phyloP scores from a whole-genome alignment of 2,888 invertebrate species.

The Rhagonycha lutea region DNA sequence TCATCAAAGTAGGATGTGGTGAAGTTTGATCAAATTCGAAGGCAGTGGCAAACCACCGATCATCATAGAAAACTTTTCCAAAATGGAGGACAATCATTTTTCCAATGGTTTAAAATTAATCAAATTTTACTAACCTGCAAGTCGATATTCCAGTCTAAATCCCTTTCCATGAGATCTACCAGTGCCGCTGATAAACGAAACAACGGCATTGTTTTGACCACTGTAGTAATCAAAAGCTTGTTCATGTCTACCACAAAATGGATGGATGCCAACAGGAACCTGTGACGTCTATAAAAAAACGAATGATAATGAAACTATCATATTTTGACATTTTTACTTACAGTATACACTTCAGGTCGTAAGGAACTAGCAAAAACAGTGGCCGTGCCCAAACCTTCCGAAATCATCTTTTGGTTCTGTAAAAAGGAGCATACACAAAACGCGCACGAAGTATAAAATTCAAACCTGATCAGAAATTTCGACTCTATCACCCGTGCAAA shows the following conservation, averaged over 20 bases:
- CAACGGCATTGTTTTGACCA: conserved; percentile 51
- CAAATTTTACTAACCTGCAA: conserved; percentile 51
- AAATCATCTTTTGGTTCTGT: conserved; percentile 45
- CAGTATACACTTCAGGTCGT: conserved; percentile 31
- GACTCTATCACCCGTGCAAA: conserved; percentile 58
- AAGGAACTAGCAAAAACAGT: conserved; percentile 49
- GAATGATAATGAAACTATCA: not conserved
- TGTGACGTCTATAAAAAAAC: conserved; percentile 39
- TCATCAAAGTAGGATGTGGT: too few species aligned
- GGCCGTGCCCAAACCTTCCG: conserved; percentile 54
- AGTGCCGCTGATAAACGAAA: conserved; percentile 58
- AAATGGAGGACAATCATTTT: too few species aligned
- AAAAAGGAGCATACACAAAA: not conserved
- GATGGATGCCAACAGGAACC: conserved; percentile 46
- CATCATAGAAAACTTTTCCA: too few species aligned
- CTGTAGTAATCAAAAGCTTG: conserved; percentile 59
- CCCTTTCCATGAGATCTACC: conserved; percentile 58
- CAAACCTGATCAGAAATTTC: conserved; percentile 56
- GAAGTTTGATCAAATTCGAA: too few species aligned
- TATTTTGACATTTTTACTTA: conserved; percentile 18
- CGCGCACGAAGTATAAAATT: conserved; percentile 27
- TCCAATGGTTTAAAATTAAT: too few species aligned
- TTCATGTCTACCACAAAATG: conserved; percentile 58
- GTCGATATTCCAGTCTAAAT: conserved; percentile 68
- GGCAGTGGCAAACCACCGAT: too few species aligned